Evolutionary conservation across 92 coral and sea anemone species (phyloP).

Genomic region (Umimayanthus chanpuru): DNA sequence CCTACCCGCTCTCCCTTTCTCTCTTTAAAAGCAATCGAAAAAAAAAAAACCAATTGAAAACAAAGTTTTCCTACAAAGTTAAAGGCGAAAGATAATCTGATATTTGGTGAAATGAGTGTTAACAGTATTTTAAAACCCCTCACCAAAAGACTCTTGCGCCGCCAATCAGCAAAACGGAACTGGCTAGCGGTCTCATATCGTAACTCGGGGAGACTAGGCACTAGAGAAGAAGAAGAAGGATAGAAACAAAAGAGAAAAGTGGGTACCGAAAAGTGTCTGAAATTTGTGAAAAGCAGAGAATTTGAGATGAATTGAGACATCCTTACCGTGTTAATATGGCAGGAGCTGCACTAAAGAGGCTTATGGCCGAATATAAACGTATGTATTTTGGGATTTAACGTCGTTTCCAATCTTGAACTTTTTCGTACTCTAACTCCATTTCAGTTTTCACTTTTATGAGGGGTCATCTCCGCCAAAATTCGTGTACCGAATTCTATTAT

Average conservation of each 20-base stretch:
- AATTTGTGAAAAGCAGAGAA: neutral
- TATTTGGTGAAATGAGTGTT: too few relatives aligned
- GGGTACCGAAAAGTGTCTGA: neutral
- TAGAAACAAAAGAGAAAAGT: neutral
- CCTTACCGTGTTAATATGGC: slow-evolving; percentile 63
- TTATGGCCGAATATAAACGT: slow-evolving; percentile 99
- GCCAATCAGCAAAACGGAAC: neutral
- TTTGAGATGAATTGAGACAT: neutral
- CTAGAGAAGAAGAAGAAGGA: neutral
- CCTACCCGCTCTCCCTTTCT: too few relatives aligned
- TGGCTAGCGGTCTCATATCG: neutral
- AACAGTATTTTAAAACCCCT: too few relatives aligned
- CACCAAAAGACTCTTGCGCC: neutral
- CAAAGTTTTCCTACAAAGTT: too few relatives aligned
- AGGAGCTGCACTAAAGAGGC: slow-evolving; percentile 94
- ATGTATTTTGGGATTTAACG: slow-evolving; percentile 15
- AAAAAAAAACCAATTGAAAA: too few relatives aligned
- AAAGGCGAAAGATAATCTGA: too few relatives aligned
- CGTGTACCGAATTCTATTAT: too few relatives aligned
- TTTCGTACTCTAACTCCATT: too few relatives aligned
- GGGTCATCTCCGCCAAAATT: too few relatives aligned
- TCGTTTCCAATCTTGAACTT: too few relatives aligned
- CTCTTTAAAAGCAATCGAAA: too few relatives aligned
- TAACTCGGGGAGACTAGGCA: slow-evolving; percentile 16
- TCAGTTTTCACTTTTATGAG: too few relatives aligned